Conservation (phyloP, 2,888 invertebrate genomes). For the Perizoma affinitatum region DNA sequence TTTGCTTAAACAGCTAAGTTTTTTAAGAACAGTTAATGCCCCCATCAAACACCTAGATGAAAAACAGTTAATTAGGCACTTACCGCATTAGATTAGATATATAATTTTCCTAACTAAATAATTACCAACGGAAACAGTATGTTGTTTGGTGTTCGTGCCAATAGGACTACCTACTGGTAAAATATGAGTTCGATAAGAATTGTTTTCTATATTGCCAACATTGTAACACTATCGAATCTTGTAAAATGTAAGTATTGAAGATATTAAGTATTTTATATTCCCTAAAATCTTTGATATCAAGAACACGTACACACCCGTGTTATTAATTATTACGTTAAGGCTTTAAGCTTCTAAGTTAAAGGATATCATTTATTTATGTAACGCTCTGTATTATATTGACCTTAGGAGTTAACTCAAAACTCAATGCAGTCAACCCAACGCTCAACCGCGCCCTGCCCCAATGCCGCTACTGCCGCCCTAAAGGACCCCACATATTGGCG, state of each 20-base stretch:
- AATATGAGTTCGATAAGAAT: constrained; percentile 4
- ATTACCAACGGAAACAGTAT: neutral
- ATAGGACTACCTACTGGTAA: constrained; percentile 3
- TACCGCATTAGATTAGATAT: constrained; percentile 19
- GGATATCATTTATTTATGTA: too few relatives aligned
- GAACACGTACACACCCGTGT: too few relatives aligned
- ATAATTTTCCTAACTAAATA: neutral
- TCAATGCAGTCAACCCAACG: too few relatives aligned
- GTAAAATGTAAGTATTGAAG: constrained; percentile 16
- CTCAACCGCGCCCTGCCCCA: too few relatives aligned
- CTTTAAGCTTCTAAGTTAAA: too few relatives aligned
- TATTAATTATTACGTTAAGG: too few relatives aligned
- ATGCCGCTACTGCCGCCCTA: too few relatives aligned
- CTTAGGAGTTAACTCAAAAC: too few relatives aligned
- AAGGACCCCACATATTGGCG: too few relatives aligned
- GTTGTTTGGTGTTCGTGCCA: constrained; percentile 5
- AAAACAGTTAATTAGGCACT: constrained; percentile 7
- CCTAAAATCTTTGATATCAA: too few relatives aligned
- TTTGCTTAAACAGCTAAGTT: constrained; percentile 5
- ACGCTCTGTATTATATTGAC: too few relatives aligned
- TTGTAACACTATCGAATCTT: constrained; percentile 11
- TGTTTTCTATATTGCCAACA: constrained; percentile 3
- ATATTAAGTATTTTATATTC: too few relatives aligned
- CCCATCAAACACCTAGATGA: constrained; percentile 24
- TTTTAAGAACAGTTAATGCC: constrained; percentile 25